phyloP scores from a whole-genome alignment of 2,797 vertebrate species.

The Trachops cirrhosus region DNA sequence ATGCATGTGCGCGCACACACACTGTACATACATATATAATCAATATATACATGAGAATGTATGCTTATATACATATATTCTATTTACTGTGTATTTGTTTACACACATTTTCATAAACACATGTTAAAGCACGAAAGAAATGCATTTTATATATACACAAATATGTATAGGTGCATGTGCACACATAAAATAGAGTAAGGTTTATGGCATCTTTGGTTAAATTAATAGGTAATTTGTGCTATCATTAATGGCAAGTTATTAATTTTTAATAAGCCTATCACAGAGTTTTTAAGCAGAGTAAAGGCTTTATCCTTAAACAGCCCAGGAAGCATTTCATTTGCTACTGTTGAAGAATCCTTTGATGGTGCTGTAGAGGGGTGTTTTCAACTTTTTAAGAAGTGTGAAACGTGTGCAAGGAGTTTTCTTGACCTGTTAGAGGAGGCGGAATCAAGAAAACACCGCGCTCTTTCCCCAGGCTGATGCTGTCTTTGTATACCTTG shows the following conservation, averaged over 20 bases:
- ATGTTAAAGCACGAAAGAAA: not conserved
- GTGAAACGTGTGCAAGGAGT: not conserved
- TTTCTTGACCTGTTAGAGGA: not conserved
- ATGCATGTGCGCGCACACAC: not conserved
- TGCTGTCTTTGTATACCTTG: fast-evolving
- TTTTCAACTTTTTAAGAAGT: constrained; percentile 50
- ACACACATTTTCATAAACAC: not conserved
- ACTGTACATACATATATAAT: not conserved
- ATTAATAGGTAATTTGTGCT: not conserved
- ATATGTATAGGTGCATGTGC: no score
- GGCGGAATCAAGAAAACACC: not conserved
- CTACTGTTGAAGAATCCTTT: constrained; percentile 47
- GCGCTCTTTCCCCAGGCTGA: not conserved
- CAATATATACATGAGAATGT: not conserved
- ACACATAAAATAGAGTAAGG: not conserved
- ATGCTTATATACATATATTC: not conserved
- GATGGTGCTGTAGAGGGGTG: not conserved
- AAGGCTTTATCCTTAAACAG: not conserved
- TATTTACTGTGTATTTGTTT: not conserved
- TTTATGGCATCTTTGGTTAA: not conserved
- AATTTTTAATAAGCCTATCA: not conserved
- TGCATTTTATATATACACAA: not conserved
- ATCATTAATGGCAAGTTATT: not conserved
- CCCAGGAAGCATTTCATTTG: not conserved
- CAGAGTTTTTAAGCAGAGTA: not conserved